A percentile compares a stretch with the other conserved stretches of the same genome.
phyloP scores from a whole-genome alignment of 2,888 invertebrate genomes.

The Achlya flavicornis region DNA sequence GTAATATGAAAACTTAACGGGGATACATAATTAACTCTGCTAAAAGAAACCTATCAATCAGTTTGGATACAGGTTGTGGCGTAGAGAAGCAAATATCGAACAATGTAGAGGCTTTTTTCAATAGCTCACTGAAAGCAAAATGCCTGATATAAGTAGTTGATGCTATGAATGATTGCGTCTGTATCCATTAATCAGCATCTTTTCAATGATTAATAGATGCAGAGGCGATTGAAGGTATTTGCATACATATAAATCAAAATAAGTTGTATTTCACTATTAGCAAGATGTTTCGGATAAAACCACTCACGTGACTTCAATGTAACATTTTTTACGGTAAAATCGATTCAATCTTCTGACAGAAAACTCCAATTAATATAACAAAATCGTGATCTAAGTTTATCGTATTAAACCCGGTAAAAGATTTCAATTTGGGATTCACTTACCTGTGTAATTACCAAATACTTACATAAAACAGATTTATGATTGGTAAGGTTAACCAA shows the following conservation, averaged over 20 bases:
- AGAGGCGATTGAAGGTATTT: neutral
- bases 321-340: neutral
- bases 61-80: neutral
- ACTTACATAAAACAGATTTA: constrained; percentile 12
- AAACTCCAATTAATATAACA: neutral
- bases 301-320: neutral
- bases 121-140: neutral
- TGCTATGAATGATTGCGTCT: neutral
- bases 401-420: neutral
- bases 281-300: neutral
- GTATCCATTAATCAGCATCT: neutral
- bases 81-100: neutral
- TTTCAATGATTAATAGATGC: no score
- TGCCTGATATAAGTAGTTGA: neutral
- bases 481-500: neutral
- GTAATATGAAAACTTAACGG: neutral
- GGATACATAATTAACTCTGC: neutral
- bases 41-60: neutral
- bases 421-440: neutral
- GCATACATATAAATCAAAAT: neutral
- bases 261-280: neutral
- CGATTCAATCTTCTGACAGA: neutral
- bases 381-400: neutral
- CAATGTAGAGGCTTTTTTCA: neutral
- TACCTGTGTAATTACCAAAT: neutral